Evolutionary conservation across 2,888 invertebrate genomes (phyloP).

Genomic region (Caenorhabditis sulstoni): DNA sequence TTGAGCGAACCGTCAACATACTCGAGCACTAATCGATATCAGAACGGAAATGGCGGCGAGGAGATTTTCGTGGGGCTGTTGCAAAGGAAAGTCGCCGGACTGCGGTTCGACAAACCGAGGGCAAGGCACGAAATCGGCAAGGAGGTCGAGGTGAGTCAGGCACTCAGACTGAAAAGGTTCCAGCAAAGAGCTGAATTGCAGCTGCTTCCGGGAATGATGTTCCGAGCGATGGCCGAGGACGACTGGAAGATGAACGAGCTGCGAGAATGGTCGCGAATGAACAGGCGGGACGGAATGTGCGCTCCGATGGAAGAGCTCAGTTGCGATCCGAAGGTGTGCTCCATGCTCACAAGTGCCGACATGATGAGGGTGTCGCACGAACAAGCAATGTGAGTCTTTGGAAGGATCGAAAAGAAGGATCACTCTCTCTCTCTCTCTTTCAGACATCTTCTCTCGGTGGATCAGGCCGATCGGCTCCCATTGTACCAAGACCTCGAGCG

Average conservation of each 20-base stretch:
- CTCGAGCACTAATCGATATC: not conserved
- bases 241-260: constrained; percentile 33
- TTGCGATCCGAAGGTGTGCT: constrained; percentile 26
- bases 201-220: constrained; percentile 21
- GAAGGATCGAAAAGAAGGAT: too few relatives aligned
- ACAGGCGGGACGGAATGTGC: constrained; percentile 12
- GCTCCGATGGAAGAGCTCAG: constrained; percentile 41
- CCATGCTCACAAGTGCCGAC: constrained; percentile 49
- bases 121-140: constrained; percentile 8
- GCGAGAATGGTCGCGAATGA: constrained; percentile 20
- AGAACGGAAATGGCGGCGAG: not conserved
- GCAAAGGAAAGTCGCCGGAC: constrained; percentile 15
- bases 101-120: constrained; percentile 13
- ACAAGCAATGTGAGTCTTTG: constrained; percentile 37
- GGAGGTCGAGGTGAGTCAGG: constrained; percentile 24
- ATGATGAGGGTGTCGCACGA: constrained; percentile 46
- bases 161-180: not conserved
- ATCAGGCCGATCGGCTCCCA: constrained; percentile 25
- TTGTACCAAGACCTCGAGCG: constrained; percentile 34
- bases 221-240: constrained; percentile 46
- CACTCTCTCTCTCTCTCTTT: not conserved
- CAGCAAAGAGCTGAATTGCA: constrained; percentile 7
- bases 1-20: not conserved
- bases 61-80: constrained; percentile 23
- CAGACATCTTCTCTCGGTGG: constrained; percentile 49